These are phyloP conservation scores for Abramis brama DNA, from an alignment of 2,113 vertebrate species.

Conservation along the genomic window DNA sequence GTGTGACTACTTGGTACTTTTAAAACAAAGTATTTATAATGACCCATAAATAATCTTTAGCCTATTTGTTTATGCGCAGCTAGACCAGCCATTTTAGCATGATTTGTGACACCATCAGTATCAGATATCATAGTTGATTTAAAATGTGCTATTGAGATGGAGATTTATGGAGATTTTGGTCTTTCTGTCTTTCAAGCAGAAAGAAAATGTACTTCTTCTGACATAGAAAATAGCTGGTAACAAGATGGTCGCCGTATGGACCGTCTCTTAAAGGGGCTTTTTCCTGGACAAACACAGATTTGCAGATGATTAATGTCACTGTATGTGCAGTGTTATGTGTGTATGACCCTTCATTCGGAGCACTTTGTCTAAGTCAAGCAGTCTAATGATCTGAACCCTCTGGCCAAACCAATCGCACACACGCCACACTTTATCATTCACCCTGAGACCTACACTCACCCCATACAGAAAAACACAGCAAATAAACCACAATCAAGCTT, in stretches of 20 bases:
- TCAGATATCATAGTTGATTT: neutral
- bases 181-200: neutral
- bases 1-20: no score
- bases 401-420: conserved; percentile 11
- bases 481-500: conserved; percentile 6
- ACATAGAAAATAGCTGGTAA: neutral
- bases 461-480: conserved; percentile 11
- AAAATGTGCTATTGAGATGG: neutral
- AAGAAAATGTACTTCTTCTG: neutral
- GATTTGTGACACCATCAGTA: neutral
- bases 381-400: conserved; percentile 20
- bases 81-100: neutral
- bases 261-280: neutral
- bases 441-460: conserved; percentile 7
- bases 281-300: conserved; percentile 16
- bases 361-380: conserved; percentile 11
- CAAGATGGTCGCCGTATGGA: neutral
- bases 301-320: conserved; percentile 26
- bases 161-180: neutral
- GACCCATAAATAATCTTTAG: no score
- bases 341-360: neutral
- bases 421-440: conserved; percentile 27
- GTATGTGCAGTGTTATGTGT: conserved; percentile 21
- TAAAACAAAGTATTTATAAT: no score
- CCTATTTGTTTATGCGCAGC: neutral